Conservation (phyloP, 2,888 invertebrate species). For the Oligia latruncula region DNA sequence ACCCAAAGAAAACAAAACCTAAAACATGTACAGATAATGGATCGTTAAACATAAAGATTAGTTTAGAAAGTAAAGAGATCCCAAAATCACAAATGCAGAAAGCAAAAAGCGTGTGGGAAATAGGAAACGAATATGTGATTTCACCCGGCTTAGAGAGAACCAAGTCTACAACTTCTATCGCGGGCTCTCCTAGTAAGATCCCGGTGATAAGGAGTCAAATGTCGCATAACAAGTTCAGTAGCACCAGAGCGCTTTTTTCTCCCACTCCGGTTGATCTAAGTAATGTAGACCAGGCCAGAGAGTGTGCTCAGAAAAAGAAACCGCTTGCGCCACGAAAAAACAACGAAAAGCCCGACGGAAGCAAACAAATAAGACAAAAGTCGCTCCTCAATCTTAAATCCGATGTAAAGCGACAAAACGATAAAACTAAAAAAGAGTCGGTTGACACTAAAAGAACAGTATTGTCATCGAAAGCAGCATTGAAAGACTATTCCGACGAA, state of each 20-base stretch:
- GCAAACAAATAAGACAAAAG: slow-evolving; percentile 87
- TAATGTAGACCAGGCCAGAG: slow-evolving; percentile 89
- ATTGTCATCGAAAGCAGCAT: slow-evolving; percentile 80
- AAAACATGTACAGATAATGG: slow-evolving; percentile 82
- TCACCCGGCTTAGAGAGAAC: slow-evolving; percentile 86
- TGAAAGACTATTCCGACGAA: slow-evolving; percentile 88
- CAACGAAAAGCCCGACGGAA: slow-evolving; percentile 81
- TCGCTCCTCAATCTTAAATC: slow-evolving; percentile 85
- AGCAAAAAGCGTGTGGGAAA: slow-evolving; percentile 90
- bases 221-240: slow-evolving; percentile 87
- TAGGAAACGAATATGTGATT: slow-evolving; percentile 84
- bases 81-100: slow-evolving; percentile 87
- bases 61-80: slow-evolving; percentile 79
- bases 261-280: slow-evolving; percentile 90
- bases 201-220: slow-evolving; percentile 90
- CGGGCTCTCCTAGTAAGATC: slow-evolving; percentile 91
- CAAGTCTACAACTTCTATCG: slow-evolving; percentile 88
- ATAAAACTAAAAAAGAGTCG: slow-evolving; percentile 84
- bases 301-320: slow-evolving; percentile 89
- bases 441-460: slow-evolving; percentile 81
- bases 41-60: slow-evolving; percentile 82
- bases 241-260: slow-evolving; percentile 89
- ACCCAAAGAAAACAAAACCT: slow-evolving; percentile 85
- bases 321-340: slow-evolving; percentile 79
- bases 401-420: slow-evolving; percentile 82